A percentile compares a stretch with the other conserved stretches of the same genome.
phyloP scores from a whole-genome alignment of 1,140 invertebrate genomes.

The Neodiprion pinetum region DNA sequence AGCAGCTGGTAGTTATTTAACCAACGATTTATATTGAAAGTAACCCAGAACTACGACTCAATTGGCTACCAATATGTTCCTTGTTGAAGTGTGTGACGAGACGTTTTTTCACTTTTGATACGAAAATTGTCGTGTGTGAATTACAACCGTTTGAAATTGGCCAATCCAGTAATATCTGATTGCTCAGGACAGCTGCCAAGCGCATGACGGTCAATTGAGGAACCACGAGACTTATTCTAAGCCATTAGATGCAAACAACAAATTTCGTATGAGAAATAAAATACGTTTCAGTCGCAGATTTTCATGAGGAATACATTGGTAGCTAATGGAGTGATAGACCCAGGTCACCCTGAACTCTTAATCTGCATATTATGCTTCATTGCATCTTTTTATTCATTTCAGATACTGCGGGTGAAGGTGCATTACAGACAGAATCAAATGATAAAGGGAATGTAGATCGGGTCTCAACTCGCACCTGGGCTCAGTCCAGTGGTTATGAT shows the following conservation, averaged over 20 bases:
- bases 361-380: too few relatives aligned
- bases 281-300: too few relatives aligned
- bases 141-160: too few relatives aligned
- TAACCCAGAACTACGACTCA: background rate
- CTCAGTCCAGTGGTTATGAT: constrained; percentile 83
- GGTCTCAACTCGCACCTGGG: constrained; percentile 91
- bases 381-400: too few relatives aligned
- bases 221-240: constrained; percentile 55
- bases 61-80: background rate
- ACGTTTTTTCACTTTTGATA: constrained; percentile 25
- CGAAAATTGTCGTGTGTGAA: background rate
- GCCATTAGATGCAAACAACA: too few relatives aligned
- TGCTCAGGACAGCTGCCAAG: constrained; percentile 9
- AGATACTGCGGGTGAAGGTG: constrained; percentile 64
- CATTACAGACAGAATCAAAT: constrained; percentile 59
- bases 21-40: constrained; percentile 12
- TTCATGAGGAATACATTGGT: too few relatives aligned
- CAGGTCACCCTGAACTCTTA: too few relatives aligned
- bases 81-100: background rate
- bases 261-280: too few relatives aligned
- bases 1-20: constrained; percentile 61
- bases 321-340: too few relatives aligned
- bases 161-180: background rate
- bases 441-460: constrained; percentile 77
- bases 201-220: constrained; percentile 30